These are phyloP conservation scores for Rhabdophis nuchalis DNA, from an alignment of 2,797 vertebrate species.

Conservation along the genomic window DNA sequence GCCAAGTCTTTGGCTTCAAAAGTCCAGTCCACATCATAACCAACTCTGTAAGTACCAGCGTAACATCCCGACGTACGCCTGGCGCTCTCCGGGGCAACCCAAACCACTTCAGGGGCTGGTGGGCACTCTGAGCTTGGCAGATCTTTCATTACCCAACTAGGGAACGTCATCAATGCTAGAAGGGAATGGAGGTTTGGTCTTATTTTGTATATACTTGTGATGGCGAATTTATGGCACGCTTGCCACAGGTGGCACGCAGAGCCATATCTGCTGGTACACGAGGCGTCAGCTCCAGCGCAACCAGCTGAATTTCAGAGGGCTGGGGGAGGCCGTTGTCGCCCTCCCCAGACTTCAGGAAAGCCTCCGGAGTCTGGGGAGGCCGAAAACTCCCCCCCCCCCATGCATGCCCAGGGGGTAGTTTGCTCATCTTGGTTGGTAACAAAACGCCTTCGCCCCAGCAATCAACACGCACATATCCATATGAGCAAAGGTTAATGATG, in stretches of 20 bases:
- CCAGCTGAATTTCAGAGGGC: too few relatives aligned
- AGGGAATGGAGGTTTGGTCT: not conserved
- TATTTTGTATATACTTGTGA: not conserved
- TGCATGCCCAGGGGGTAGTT: not conserved
- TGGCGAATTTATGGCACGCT: too few relatives aligned
- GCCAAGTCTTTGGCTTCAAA: not conserved
- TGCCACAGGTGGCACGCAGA: too few relatives aligned
- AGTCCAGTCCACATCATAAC: not conserved
- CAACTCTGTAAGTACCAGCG: not conserved
- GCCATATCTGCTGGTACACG: too few relatives aligned
- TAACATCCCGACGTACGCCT: not conserved
- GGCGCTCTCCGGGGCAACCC: too few relatives aligned
- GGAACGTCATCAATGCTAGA: not conserved
- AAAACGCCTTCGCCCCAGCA: not conserved
- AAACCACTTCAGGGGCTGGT: too few relatives aligned
- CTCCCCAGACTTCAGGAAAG: too few relatives aligned
- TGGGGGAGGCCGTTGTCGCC: too few relatives aligned
- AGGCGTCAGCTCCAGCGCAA: too few relatives aligned
- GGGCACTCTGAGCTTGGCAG: not conserved
- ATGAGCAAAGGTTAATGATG: not conserved
- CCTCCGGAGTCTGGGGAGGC: too few relatives aligned
- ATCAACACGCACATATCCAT: not conserved
- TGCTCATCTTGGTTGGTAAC: not conserved
- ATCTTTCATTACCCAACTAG: not conserved
- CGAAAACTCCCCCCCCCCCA: too few relatives aligned